Evolutionary conservation across 2,888 invertebrate species (phyloP).

Genomic region (Eupithecia abbreviata): DNA sequence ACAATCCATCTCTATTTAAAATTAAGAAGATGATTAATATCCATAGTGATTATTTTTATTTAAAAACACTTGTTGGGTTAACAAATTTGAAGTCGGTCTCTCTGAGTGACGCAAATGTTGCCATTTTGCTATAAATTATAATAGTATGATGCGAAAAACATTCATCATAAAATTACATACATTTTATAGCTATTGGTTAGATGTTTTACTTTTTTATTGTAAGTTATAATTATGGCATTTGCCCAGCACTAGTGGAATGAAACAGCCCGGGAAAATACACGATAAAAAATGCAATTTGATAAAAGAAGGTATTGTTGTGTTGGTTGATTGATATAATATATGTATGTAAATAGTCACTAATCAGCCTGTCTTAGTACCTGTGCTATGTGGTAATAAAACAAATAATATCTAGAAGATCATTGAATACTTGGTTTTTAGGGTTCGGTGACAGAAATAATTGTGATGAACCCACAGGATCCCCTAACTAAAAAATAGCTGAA

Average conservation of each 20-base stretch:
- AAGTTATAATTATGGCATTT: neutral
- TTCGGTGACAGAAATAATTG: neutral
- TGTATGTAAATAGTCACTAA: neutral
- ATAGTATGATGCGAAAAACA: neutral
- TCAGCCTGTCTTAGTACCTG: neutral
- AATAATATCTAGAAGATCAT: neutral
- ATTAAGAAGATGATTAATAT: neutral
- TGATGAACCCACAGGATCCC: neutral
- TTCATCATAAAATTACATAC: neutral
- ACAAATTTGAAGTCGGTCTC: neutral
- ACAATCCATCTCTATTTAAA: neutral
- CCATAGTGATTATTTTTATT: neutral
- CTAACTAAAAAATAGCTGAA: neutral
- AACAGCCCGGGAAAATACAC: neutral
- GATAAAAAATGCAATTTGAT: neutral
- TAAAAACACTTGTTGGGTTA: neutral
- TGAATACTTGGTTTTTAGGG: neutral
- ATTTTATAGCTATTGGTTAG: too few relatives aligned
- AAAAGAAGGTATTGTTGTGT: neutral
- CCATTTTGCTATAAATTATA: neutral
- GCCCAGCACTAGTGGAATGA: too few relatives aligned
- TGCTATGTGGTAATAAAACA: neutral
- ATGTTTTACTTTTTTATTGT: neutral
- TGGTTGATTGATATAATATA: neutral
- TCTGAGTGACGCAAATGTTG: neutral